These are phyloP conservation scores for Siniperca obscura DNA, from an alignment of 2,797 vertebrate genomes.

Conservation along the genomic window DNA sequence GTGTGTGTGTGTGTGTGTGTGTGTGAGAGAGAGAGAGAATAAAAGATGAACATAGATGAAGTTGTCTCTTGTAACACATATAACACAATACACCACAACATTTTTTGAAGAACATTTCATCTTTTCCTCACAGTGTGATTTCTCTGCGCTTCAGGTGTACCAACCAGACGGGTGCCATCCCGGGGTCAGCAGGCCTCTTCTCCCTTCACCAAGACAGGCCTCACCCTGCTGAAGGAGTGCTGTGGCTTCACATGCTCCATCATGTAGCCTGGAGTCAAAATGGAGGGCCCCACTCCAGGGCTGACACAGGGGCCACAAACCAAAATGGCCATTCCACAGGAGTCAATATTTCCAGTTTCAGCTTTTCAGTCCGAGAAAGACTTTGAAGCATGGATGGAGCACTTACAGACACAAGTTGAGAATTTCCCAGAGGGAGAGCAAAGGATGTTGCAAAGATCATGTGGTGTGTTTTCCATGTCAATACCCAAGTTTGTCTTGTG, in stretches of 20 bases:
- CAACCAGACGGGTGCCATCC: constrained; percentile 77
- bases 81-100: background rate
- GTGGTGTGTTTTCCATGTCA: constrained; percentile 22
- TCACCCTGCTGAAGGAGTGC: constrained; percentile 91
- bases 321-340: constrained; percentile 26
- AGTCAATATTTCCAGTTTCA: constrained; percentile 56
- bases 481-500: constrained; percentile 10
- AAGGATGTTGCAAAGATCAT: constrained; percentile 5
- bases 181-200: constrained; percentile 85
- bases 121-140: background rate
- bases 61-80: background rate
- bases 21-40: background rate
- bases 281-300: background rate
- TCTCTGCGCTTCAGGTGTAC: constrained; percentile 67
- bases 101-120: background rate
- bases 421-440: constrained; percentile 13
- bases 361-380: constrained; percentile 49
- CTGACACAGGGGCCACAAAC: constrained; percentile 25
- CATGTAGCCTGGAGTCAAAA: constrained; percentile 82
- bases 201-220: constrained; percentile 87
- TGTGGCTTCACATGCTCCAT: constrained; percentile 92
- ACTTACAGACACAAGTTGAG: background rate
- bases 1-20: background rate
- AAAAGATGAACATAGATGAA: background rate
- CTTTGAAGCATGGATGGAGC: constrained; percentile 35